phyloP scores from a whole-genome alignment of 2,888 invertebrate species.

The Yponomeuta cagnagella region DNA sequence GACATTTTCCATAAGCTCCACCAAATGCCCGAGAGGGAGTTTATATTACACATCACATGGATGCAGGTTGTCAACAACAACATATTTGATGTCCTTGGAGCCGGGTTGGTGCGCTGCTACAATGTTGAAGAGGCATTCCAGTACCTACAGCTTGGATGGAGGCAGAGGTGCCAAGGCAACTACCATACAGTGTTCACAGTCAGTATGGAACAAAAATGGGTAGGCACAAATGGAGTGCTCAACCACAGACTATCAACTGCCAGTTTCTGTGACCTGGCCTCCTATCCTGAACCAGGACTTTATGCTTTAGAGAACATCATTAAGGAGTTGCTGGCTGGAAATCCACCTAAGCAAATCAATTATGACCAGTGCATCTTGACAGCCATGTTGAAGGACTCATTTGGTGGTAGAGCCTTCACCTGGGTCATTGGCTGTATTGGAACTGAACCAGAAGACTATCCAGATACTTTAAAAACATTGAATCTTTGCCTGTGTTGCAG shows the following conservation, averaged over 20 bases:
- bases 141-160: conserved; percentile 81
- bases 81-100: conserved; percentile 76
- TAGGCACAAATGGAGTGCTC: conserved; percentile 78
- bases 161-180: conserved; percentile 71
- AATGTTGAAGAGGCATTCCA: conserved; percentile 84
- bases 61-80: conserved; percentile 83
- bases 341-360: conserved; percentile 67
- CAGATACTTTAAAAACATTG: conserved; percentile 81
- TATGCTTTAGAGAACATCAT: conserved; percentile 81
- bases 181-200: conserved; percentile 83
- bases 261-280: conserved; percentile 82
- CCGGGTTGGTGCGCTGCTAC: conserved; percentile 70
- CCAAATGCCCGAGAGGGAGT: conserved; percentile 79
- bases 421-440: conserved; percentile 84
- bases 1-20: conserved; percentile 81
- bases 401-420: conserved; percentile 85
- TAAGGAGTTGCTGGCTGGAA: conserved; percentile 72
- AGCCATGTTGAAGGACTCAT: conserved; percentile 82
- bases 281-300: conserved; percentile 78
- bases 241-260: conserved; percentile 84
- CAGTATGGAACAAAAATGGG: conserved; percentile 84
- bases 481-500: conserved; percentile 80
- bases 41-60: conserved; percentile 81
- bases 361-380: conserved; percentile 82
- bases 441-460: conserved; percentile 79